These are phyloP conservation scores for Porites rus DNA, from an alignment of 92 coral and sea anemone species.

Conservation along the genomic window DNA sequence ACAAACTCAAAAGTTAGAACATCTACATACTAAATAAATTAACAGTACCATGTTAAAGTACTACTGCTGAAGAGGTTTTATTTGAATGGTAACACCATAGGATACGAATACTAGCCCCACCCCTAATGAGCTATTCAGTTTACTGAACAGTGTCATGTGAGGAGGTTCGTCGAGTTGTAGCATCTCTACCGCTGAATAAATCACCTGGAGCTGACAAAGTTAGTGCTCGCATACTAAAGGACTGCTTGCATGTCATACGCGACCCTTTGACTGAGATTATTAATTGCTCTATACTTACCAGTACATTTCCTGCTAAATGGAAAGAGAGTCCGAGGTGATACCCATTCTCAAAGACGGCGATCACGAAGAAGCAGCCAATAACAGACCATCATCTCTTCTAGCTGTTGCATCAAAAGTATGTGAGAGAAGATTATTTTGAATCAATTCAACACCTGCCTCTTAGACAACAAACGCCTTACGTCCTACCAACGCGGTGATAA, in stretches of 20 bases:
- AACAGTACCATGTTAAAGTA: too few species aligned
- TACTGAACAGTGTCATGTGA: slow-evolving; percentile 37
- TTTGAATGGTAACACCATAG: too few species aligned
- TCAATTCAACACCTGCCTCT: slow-evolving; percentile 9
- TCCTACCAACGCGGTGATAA: too few species aligned
- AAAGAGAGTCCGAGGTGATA: slow-evolving; percentile 45
- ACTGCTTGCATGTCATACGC: slow-evolving; percentile 43
- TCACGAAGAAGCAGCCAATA: slow-evolving; percentile 54
- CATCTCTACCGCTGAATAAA: slow-evolving; percentile 46
- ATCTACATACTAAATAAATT: too few species aligned
- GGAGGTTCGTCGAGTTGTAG: slow-evolving; percentile 29
- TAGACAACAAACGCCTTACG: not conserved
- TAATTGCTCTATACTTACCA: slow-evolving; percentile 43
- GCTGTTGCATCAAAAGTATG: too few species aligned
- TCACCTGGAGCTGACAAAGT: slow-evolving; percentile 40
- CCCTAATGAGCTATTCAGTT: slow-evolving; percentile 31
- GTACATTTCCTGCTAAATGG: slow-evolving; percentile 43
- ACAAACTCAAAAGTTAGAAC: too few species aligned
- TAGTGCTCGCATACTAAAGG: slow-evolving; percentile 28
- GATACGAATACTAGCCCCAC: not conserved
- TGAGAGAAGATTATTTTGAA: too few species aligned
- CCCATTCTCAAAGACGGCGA: slow-evolving; percentile 52
- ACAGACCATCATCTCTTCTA: slow-evolving; percentile 37
- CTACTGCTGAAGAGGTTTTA: too few species aligned
- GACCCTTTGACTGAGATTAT: slow-evolving; percentile 48